Conservation (phyloP, 2,888 invertebrate genomes). For the Brenthis hecate region DNA sequence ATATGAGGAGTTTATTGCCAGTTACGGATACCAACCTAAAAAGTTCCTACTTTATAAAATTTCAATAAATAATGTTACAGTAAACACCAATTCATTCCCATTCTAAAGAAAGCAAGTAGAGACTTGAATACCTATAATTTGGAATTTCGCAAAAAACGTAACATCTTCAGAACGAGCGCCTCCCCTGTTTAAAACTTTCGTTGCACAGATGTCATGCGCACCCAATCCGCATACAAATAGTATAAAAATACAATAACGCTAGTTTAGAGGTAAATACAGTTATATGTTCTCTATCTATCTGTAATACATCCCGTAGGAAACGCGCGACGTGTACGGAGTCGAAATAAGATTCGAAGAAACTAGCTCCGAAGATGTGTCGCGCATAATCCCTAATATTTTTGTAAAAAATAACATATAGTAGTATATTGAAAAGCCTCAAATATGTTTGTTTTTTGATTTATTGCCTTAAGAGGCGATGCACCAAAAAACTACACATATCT, state of each 20-base stretch:
- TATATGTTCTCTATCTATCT: conserved; percentile 58
- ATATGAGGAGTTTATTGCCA: too few relatives aligned
- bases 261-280: conserved; percentile 65
- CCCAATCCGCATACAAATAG: conserved; percentile 71
- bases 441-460: not conserved
- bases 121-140: conserved; percentile 20
- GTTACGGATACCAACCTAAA: not conserved
- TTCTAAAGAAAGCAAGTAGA: conserved; percentile 2
- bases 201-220: conserved; percentile 70
- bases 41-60: not conserved
- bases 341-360: conserved; percentile 60
- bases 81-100: conserved; percentile 4
- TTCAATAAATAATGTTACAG: conserved; percentile 5
- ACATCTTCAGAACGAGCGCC: conserved; percentile 31
- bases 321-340: conserved; percentile 68
- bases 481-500: too few relatives aligned
- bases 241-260: conserved; percentile 47
- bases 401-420: conserved; percentile 31
- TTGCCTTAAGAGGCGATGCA: too few relatives aligned
- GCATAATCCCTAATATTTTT: conserved; percentile 52
- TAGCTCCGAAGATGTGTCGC: conserved; percentile 63
- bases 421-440: not conserved
- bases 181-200: conserved; percentile 70
- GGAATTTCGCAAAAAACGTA: conserved; percentile 28
- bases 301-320: conserved; percentile 71